These are phyloP conservation scores for Puntigrus tetrazona DNA, from an alignment of 2,113 vertebrate species.

Conservation along the genomic window DNA sequence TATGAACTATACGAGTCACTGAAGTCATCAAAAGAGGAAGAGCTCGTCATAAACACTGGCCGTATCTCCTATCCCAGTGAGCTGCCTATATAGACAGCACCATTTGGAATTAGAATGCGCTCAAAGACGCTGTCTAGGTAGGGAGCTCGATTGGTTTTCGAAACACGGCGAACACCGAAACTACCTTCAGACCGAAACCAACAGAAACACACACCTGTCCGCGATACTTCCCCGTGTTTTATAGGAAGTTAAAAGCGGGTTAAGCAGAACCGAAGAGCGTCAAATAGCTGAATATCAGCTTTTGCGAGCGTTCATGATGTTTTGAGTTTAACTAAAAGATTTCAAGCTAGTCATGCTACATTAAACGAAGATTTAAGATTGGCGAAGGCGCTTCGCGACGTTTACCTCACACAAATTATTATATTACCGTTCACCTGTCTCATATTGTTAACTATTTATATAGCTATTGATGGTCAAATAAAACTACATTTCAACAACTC, in stretches of 20 bases:
- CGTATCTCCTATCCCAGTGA: background rate
- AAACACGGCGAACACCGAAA: background rate
- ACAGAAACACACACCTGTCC: conserved; percentile 3
- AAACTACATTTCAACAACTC: conserved; percentile 53
- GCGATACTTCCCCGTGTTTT: conserved; percentile 11
- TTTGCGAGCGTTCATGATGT: background rate
- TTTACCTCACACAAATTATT: background rate
- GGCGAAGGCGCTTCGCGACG: background rate
- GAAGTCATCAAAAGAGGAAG: background rate
- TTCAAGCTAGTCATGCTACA: background rate
- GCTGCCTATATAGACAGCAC: background rate
- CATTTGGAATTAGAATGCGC: background rate
- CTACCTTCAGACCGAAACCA: conserved; percentile 32
- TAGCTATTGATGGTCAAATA: background rate
- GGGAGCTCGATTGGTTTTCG: background rate
- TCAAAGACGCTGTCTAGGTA: background rate
- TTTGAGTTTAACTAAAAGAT: background rate
- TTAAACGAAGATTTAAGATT: background rate
- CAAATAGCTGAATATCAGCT: background rate
- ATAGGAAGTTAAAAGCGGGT: conserved; percentile 1
- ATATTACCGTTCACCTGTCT: background rate
- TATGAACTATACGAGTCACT: background rate
- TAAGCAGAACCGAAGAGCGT: background rate
- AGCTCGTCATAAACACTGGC: background rate
- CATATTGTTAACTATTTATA: background rate